Evolutionary conservation across 2,888 invertebrate genomes (phyloP), one percentile per base, ranked within the genome.

Genomic region (Tinea trinotella): DNA sequence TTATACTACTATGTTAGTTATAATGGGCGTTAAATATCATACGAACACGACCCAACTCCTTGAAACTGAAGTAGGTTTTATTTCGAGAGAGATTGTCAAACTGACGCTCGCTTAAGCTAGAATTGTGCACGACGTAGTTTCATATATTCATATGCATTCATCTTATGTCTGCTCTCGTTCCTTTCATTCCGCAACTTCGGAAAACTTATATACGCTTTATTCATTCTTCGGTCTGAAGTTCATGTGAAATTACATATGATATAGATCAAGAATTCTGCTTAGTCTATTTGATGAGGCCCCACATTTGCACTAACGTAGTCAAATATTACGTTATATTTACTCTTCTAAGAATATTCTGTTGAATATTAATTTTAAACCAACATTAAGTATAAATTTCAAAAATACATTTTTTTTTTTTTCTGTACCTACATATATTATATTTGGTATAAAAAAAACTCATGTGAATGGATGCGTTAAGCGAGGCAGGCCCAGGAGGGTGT

Each of bases 1-100:
- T 30, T 30, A 30, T 10, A 30, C 30, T 30, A 30, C 30, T 7
- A 30, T 30, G n/a, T 30, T 30, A 40, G 40, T 40, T 13, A 13
- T 13, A 40, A 40, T 17, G 19, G 3, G 46, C 6, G 17, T 46
- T 50, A 24, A 50, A 50, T 24, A 24, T 50, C 50, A 24, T 1
- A 50, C 7, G 24, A 50, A 24, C 22, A 24, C 4, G 50, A 50
- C 18, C 18, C 48, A 19, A 18, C 17, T 50, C 12, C 22, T 50
- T 50, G 24, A 50, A 24, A 24, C 48, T n/a, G 48, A 19, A 22
- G 12, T n/a, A 24, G 50, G 50, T 24, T 50, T 50, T 50, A 50
- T 50, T 50, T 50, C 24, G 50, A 50, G 24, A 24, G 50, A 15
- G 24, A 50, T 50, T 50, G 50, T 50, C 50, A 24, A 50, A 50